phyloP scores from a whole-genome alignment of 2,113 vertebrate species.

The Mixornis gularis region DNA sequence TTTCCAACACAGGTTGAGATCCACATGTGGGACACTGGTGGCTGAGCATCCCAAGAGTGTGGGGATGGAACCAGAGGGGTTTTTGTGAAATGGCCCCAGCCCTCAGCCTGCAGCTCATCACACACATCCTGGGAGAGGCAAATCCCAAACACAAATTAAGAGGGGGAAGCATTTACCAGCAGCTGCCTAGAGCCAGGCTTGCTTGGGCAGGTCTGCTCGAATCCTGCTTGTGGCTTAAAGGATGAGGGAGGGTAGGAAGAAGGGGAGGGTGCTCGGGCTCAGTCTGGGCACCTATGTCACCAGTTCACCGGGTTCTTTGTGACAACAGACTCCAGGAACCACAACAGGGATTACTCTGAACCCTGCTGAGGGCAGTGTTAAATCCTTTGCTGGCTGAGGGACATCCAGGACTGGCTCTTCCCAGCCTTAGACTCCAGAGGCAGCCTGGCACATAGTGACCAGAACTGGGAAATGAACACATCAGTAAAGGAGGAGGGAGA shows the following conservation, averaged over 20 bases:
- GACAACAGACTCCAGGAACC: not conserved
- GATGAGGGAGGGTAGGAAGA: not conserved
- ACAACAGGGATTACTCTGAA: not conserved
- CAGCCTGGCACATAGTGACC: not conserved
- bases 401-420: rapidly evolving
- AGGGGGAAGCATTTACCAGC: not conserved
- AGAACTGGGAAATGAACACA: not conserved
- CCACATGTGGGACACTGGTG: rapidly evolving
- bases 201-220: not conserved
- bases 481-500: not conserved
- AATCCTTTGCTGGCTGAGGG: not conserved
- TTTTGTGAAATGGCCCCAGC: not conserved
- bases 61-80: not conserved
- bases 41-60: not conserved
- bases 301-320: not conserved
- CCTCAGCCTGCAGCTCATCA: not conserved
- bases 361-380: not conserved
- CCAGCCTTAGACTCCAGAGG: not conserved
- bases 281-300: rapidly evolving
- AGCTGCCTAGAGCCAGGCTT: not conserved
- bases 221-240: not conserved
- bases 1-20: not conserved
- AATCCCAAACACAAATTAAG: not conserved
- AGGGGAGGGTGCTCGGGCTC: not conserved
- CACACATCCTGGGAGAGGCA: not conserved